Base-by-base conservation (phyloP, 2,888 invertebrate species). In the Melanophora roralis region DNA sequence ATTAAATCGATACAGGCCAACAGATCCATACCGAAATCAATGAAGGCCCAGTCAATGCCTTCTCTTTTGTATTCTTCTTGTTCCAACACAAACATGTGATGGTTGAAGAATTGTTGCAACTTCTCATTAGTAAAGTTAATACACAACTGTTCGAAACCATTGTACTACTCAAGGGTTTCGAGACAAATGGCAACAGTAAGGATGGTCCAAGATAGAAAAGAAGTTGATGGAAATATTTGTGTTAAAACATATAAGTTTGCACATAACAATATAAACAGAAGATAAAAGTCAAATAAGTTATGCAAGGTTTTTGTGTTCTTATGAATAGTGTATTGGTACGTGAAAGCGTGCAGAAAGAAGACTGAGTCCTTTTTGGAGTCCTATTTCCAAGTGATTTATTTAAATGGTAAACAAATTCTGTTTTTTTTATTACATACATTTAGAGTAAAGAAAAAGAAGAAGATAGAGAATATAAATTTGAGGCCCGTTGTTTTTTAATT, bases 51-150 rank as follows among this genome's bases (percentile, higher is more conserved):
- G 88, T 95, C 93, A 91, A 99, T 98, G 88, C 98, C 98, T 92
- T 98, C 98, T 89, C 93, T 94, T 90, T 96, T 97, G 93, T 99
- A 99, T 91, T 98, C 98, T 92, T 99, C 98, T 94, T 99, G 98
- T 92, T 98, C 98, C 91, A 98, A 93, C 86, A 99, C 98, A 92
- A 99, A 99, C 98, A 99, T 98, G 94, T 98, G 96, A 91, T 98
- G 98, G 92, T 99, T 98, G 95, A 99, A 99, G 93, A 98, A 99
- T 92, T 99, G 98, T 93, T 99, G 98, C 86, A 99, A 94, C 93
- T 98, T 97, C 92, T 98, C 98, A 92, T 98, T 99, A 91, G 98
- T 98, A 93, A 98, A 98, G 94, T 99, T 99, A 94, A 98, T 99
- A 93, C 98, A 98, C 91, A 99, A 94, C 94, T 98, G 98, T 92